Evolutionary conservation across 1,140 invertebrate genomes (phyloP).

Genomic region (Pteromalus puparum): DNA sequence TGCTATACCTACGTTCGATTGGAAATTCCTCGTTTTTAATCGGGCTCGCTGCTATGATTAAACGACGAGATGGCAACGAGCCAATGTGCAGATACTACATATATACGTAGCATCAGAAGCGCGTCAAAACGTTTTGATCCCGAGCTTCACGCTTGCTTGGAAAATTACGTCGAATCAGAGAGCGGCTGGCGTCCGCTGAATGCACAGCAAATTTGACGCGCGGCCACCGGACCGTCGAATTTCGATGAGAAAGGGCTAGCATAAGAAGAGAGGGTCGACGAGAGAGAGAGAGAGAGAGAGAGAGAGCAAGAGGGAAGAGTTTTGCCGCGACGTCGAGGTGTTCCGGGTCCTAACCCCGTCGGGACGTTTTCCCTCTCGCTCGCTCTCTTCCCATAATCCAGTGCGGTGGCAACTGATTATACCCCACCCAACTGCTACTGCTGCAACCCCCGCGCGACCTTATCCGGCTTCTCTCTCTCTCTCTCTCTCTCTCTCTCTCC

Average conservation of each 20-base stretch:
- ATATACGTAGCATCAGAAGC: too few species aligned
- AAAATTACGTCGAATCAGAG: conserved; percentile 28
- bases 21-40: not conserved
- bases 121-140: conserved; percentile 23
- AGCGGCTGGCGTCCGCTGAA: not conserved
- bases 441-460: conserved; percentile 35
- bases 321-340: conserved; percentile 63
- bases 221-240: conserved; percentile 58
- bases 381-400: conserved; percentile 69
- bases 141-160: not conserved
- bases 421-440: conserved; percentile 59
- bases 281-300: conserved; percentile 53
- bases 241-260: conserved; percentile 52
- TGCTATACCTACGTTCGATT: too few species aligned
- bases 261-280: conserved; percentile 51
- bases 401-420: conserved; percentile 75
- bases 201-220: conserved; percentile 53
- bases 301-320: conserved; percentile 55
- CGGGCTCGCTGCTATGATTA: not conserved
- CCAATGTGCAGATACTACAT: too few species aligned
- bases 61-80: not conserved
- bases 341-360: conserved; percentile 68
- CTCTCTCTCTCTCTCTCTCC: conserved; percentile 47
- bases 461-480: conserved; percentile 49
- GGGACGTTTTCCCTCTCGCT: conserved; percentile 58